Conservation (phyloP, 2,113 vertebrate species). For the Ceratotherium simum region DNA sequence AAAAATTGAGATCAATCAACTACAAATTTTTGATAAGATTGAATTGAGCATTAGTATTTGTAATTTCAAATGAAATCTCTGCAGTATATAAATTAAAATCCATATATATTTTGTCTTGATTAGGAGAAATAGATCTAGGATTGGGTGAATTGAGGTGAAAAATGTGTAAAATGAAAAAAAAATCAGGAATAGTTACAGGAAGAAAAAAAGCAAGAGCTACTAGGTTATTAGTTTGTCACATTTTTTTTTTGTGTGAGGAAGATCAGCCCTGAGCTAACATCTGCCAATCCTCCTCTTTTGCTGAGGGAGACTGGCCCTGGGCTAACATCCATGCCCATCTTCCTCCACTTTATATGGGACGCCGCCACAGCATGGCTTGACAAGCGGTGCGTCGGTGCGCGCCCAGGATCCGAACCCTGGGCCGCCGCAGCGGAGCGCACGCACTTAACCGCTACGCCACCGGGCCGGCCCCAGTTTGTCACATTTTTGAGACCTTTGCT, state of each 20-base stretch:
- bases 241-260: neutral
- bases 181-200: neutral
- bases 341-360: too few relatives aligned
- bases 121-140: neutral
- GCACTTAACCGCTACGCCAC: too few relatives aligned
- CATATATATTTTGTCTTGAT: slow-evolving; percentile 10
- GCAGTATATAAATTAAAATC: slow-evolving; percentile 26
- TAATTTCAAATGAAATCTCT: slow-evolving; percentile 48
- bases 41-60: slow-evolving; percentile 49
- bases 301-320: too few relatives aligned
- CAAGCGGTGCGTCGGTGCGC: too few relatives aligned
- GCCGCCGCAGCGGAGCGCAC: too few relatives aligned
- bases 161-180: slow-evolving; percentile 15
- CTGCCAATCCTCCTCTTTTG: too few relatives aligned
- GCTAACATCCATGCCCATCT: too few relatives aligned
- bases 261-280: too few relatives aligned
- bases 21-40: slow-evolving; percentile 35
- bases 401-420: too few relatives aligned
- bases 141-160: slow-evolving; percentile 32
- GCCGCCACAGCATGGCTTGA: too few relatives aligned
- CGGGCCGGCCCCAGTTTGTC: neutral
- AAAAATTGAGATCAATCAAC: slow-evolving; percentile 12
- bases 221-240: neutral
- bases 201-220: neutral
- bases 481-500: neutral